Conservation (phyloP, 2,113 vertebrate genomes). For the Vidua macroura region DNA sequence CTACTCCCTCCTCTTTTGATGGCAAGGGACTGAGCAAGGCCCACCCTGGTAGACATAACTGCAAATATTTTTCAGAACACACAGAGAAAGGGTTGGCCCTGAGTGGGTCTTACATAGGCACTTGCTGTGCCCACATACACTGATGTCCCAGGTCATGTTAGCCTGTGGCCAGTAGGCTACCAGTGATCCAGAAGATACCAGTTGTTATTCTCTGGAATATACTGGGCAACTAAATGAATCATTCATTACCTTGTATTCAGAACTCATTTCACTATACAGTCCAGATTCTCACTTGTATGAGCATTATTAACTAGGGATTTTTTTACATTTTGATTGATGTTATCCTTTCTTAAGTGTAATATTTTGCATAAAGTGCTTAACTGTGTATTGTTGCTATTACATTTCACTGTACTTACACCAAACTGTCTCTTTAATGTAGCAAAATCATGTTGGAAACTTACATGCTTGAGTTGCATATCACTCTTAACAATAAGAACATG, state of each 20-base stretch:
- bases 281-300: neutral
- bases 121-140: neutral
- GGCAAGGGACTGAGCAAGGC: neutral
- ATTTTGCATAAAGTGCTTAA: neutral
- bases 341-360: neutral
- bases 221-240: neutral
- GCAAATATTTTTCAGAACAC: neutral
- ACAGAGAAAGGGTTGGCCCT: neutral
- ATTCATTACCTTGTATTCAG: neutral
- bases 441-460: neutral
- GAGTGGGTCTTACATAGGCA: fast-evolving
- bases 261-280: neutral
- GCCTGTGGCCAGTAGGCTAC: neutral
- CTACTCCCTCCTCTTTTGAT: neutral
- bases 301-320: neutral
- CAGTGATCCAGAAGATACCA: neutral
- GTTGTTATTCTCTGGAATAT: neutral
- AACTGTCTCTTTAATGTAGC: neutral
- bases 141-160: neutral
- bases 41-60: neutral
- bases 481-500: neutral
- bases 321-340: neutral
- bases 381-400: neutral
- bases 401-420: neutral
- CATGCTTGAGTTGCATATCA: neutral